phyloP scores from a whole-genome alignment of 2,113 vertebrate genomes.

The Carollia perspicillata region DNA sequence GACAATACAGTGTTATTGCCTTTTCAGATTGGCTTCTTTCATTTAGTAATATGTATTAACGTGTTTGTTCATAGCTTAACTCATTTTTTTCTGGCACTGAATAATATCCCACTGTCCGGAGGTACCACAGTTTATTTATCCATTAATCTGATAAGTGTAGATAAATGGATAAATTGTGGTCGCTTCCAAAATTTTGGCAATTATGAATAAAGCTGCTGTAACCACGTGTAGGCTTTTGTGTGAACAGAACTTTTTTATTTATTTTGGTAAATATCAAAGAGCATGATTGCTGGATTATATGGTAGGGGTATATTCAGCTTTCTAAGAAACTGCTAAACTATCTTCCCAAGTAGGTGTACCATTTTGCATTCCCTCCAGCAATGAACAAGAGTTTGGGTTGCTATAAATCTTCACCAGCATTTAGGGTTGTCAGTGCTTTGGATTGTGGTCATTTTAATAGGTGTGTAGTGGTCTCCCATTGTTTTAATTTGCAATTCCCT shows the following conservation, averaged over 20 bases:
- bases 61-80: background rate
- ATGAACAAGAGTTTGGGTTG: background rate
- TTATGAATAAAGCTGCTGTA: background rate
- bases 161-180: background rate
- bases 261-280: constrained; percentile 15
- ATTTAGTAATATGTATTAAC: background rate
- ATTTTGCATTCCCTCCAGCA: background rate
- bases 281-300: background rate
- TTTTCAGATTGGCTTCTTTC: background rate
- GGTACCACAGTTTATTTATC: background rate
- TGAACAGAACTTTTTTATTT: background rate
- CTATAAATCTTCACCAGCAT: background rate
- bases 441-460: background rate
- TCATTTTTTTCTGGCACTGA: background rate
- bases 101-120: background rate
- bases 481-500: background rate
- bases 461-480: background rate
- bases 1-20: background rate
- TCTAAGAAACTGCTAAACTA: background rate
- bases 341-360: background rate
- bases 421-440: background rate
- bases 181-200: background rate
- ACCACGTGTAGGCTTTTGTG: background rate
- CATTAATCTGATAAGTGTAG: background rate
- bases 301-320: background rate